Percentiles rank a stretch among this genome's conserved stretches.
Evolutionary conservation across 2,797 vertebrate species (phyloP).

Genomic region (Potorous gilbertii): DNA sequence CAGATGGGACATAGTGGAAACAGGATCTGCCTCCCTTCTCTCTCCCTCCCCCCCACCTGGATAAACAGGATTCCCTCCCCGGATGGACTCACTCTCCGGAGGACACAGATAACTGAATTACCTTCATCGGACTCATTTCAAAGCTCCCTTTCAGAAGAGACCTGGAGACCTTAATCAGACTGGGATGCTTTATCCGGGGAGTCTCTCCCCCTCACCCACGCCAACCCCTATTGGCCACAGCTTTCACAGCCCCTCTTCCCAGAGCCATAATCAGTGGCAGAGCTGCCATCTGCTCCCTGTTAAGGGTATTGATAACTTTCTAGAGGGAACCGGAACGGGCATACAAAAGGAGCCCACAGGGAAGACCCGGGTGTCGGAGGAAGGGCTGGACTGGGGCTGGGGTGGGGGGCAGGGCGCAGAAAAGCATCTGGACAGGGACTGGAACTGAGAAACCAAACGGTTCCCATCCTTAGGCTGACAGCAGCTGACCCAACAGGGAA

Average conservation of each 20-base stretch:
- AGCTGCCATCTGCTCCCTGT: slow-evolving; percentile 83
- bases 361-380: slow-evolving; percentile 48
- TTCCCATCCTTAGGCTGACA: background rate
- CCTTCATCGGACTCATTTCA: slow-evolving; percentile 84
- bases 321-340: slow-evolving; percentile 69
- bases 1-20: slow-evolving; percentile 81
- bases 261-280: slow-evolving; percentile 82
- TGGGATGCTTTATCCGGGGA: slow-evolving; percentile 79
- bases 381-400: slow-evolving; percentile 31
- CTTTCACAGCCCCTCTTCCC: slow-evolving; percentile 71
- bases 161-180: slow-evolving; percentile 81
- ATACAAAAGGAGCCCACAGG: slow-evolving; percentile 62
- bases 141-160: slow-evolving; percentile 79
- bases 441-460: background rate
- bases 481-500: background rate
- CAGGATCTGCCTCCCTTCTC: slow-evolving; percentile 71
- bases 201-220: slow-evolving; percentile 54
- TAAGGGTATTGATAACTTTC: slow-evolving; percentile 74
- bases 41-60: slow-evolving; percentile 81
- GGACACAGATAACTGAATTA: slow-evolving; percentile 81
- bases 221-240: slow-evolving; percentile 79
- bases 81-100: slow-evolving; percentile 75
- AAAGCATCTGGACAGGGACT: background rate
- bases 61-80: slow-evolving; percentile 82
- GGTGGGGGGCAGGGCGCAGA: slow-evolving; percentile 12